These are phyloP conservation scores for Rhincodon typus DNA, from an alignment of 2,797 vertebrate species.

Conservation along the genomic window DNA sequence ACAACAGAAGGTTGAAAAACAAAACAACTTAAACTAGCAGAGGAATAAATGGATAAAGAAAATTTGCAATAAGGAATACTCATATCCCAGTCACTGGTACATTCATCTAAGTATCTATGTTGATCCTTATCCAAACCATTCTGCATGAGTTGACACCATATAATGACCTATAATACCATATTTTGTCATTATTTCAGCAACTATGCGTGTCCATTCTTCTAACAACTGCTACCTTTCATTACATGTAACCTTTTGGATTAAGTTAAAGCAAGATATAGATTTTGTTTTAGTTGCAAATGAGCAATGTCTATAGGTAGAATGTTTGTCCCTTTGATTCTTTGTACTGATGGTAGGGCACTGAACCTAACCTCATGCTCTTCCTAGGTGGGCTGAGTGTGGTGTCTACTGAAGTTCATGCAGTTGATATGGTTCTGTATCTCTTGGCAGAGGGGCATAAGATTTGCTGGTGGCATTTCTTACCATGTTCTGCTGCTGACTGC, in stretches of 20 bases:
- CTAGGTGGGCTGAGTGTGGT: not conserved
- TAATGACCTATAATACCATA: not conserved
- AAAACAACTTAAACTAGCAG: not conserved
- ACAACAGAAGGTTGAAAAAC: not conserved
- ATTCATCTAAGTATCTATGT: not conserved
- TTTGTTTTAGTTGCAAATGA: not conserved
- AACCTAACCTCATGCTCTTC: not conserved
- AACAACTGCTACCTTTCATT: not conserved
- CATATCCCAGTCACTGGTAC: not conserved
- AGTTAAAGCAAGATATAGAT: not conserved
- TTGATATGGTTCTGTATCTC: not conserved
- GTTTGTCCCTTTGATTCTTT: not conserved
- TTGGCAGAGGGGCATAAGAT: not conserved
- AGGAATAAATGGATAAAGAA: not conserved
- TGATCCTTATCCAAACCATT: not conserved
- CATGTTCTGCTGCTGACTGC: not conserved
- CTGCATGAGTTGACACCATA: not conserved
- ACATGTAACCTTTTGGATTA: not conserved
- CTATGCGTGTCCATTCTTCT: not conserved
- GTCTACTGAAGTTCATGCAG: not conserved
- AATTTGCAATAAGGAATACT: not conserved
- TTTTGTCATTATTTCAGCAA: not conserved
- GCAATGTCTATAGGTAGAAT: not conserved
- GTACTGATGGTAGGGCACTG: not conserved
- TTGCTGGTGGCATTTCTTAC: not conserved